Conservation (phyloP, 2,888 invertebrate genomes). For the Drosophila kanekoi region DNA sequence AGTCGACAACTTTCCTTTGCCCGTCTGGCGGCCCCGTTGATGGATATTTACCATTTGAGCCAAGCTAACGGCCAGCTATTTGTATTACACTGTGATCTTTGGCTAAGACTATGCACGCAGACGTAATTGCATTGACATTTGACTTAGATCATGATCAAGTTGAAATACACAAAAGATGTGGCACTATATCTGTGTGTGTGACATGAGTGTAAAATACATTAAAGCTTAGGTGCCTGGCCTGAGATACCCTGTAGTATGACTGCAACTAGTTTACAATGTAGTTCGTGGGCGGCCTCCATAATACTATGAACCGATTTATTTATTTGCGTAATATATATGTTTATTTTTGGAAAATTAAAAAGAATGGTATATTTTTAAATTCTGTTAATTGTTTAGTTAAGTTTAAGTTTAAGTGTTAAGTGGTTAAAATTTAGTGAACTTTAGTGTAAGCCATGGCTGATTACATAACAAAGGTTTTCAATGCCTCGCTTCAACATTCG, state of each 20-base stretch:
- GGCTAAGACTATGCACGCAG: constrained; percentile 5
- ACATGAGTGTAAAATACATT: not conserved
- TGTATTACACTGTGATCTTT: constrained; percentile 31
- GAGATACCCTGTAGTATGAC: constrained; percentile 2
- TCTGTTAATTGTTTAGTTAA: no score
- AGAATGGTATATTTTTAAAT: no score
- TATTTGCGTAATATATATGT: not conserved
- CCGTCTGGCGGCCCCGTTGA: not conserved
- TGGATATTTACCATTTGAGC: constrained; percentile 12
- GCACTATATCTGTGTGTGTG: not conserved
- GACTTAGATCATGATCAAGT: constrained; percentile 26
- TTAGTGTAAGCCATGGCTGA: no score
- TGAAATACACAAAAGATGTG: not conserved
- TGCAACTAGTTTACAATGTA: not conserved
- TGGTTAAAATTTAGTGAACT: no score
- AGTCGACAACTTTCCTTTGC: constrained; percentile 36
- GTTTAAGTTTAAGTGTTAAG: no score
- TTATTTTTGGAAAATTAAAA: not conserved
- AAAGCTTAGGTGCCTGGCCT: not conserved
- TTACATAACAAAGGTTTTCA: no score
- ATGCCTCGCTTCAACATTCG: no score
- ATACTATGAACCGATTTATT: no score
- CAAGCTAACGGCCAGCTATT: constrained; percentile 54
- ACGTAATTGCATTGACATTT: constrained; percentile 16
- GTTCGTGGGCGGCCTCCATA: no score